Base-by-base conservation (phyloP, 2,797 vertebrate species). In the Takifugu rubripes region DNA sequence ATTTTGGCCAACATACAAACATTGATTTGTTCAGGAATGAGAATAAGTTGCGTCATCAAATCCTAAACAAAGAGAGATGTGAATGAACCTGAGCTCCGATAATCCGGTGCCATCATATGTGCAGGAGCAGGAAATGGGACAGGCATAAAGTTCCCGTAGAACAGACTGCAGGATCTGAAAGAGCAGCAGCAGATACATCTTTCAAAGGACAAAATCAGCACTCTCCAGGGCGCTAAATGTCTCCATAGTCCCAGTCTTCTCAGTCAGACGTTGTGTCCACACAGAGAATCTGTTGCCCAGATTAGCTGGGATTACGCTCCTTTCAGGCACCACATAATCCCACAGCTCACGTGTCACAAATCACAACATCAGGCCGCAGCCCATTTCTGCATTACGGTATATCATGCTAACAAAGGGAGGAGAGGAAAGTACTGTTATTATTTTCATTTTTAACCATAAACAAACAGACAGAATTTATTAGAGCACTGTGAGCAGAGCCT, bases 111-210 rank as follows among this genome's bases (percentile, higher is more conserved):
- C 88, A 72, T 90, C 88, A 62, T 88, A 77, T 40, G 85, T 72
- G 7, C 96, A 98, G 81, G 82, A 85, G 64, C 96, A 98, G 63
- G 88, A 88, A 8, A 88, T 82, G 48, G 95, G 96, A 68, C 95
- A 98, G 12, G 88, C 78, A 25, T 52, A 40, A 36, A 72, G 63
- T 52, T 56, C 79, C 69, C 74, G 78, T 49, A 88, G 65, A 67
- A 79, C 52, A n/a, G 84, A 82, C 52, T 91, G 78, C 59, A 88
- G 17, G 52, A 94, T n/a, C 67, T 86, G 84, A 68, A 92, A 52
- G 26, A 75, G 82, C 55, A 89, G 3, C 68, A 93, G 65, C n/a
- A 88, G 75, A 87, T 76, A 72, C 94, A 97, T 97, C 62, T 43
- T 75, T 83, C 72, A 76, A n/a, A 36, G 64, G 46, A 68, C 6